Conservation (phyloP, 2,113 vertebrate genomes). For the Oncorhynchus mykiss region DNA sequence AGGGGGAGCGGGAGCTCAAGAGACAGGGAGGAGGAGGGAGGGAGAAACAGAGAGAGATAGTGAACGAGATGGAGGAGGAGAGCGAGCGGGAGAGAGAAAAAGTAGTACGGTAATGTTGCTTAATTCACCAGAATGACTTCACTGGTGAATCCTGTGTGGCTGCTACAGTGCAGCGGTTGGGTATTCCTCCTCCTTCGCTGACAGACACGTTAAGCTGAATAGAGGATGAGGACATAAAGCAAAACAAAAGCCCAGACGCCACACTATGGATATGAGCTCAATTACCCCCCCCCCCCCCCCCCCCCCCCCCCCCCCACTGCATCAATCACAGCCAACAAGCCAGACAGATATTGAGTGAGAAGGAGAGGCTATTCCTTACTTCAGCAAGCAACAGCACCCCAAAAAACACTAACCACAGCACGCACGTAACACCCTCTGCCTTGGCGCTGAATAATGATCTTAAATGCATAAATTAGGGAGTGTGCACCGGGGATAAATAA, state of each 20-base stretch:
- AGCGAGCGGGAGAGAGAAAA: not conserved
- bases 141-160: not conserved
- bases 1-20: conserved; percentile 22
- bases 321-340: conserved; percentile 51
- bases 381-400: conserved; percentile 9
- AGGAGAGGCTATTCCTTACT: not conserved
- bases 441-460: not conserved
- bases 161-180: not conserved
- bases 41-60: conserved; percentile 17
- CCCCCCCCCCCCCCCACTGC: conserved; percentile 14
- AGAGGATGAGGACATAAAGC: conserved; percentile 29
- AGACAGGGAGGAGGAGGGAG: conserved; percentile 1
- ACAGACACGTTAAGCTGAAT: conserved; percentile 32
- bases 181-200: not conserved
- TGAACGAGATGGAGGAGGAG: not conserved
- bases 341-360: conserved; percentile 14
- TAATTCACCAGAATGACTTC: not conserved
- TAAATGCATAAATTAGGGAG: conserved; percentile 4
- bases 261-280: conserved; percentile 50
- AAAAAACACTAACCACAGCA: not conserved
- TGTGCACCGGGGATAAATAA: conserved; percentile 1
- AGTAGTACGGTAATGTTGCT: not conserved
- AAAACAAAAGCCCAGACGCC: conserved; percentile 42
- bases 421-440: not conserved
- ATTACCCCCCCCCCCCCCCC: conserved; percentile 39